Evolutionary conservation across 2,113 vertebrate species (phyloP).

Genomic region (Bubo scandiacus): DNA sequence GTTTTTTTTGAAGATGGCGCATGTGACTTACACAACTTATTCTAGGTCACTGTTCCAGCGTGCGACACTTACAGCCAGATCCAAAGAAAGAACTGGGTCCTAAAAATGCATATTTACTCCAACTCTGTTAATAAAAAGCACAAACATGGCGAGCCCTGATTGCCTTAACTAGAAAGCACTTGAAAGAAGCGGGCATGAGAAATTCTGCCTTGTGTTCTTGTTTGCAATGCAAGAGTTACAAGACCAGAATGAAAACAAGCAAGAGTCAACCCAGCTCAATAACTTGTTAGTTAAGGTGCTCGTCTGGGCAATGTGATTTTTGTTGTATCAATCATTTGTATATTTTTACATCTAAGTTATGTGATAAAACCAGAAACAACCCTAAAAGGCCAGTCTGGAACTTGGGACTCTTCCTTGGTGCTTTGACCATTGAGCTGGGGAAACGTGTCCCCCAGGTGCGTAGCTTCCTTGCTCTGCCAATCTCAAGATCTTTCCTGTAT

Average conservation of each 20-base stretch:
- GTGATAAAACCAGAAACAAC: background rate
- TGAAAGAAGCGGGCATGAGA: background rate
- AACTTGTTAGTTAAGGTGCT: background rate
- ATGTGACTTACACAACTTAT: background rate
- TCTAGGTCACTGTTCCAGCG: background rate
- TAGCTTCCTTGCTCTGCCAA: background rate
- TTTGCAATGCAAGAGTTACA: background rate
- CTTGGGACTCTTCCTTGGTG: background rate
- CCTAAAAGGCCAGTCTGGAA: background rate
- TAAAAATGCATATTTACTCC: background rate
- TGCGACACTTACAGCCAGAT: background rate
- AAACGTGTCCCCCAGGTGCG: fast-evolving
- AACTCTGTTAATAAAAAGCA: background rate
- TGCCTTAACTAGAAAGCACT: background rate
- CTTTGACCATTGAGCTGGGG: background rate
- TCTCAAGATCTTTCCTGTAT: background rate
- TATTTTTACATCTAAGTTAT: background rate
- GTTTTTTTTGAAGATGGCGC: background rate
- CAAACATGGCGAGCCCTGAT: fast-evolving
- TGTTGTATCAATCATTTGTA: background rate
- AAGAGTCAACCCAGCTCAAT: background rate
- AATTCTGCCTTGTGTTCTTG: background rate
- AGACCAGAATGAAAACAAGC: background rate
- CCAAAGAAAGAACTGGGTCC: background rate
- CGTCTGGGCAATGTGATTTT: background rate